Percentiles rank a stretch among this genome's conserved stretches.
Evolutionary conservation across 1,140 invertebrate genomes (phyloP).

Genomic region (Coelopa frigida): DNA sequence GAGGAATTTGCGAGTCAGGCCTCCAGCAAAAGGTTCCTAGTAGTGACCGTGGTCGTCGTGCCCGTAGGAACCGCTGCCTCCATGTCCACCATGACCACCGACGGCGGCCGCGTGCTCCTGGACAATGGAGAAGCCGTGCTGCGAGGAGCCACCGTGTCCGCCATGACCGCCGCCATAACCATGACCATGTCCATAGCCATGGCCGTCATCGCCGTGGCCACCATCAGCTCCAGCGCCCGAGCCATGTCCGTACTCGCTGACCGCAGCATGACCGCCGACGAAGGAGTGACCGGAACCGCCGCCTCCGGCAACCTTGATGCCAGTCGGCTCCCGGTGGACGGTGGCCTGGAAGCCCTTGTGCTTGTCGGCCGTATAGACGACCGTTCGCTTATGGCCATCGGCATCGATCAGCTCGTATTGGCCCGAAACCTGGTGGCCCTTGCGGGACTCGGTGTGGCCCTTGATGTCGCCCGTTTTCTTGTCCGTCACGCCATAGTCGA

Average conservation of each 20-base stretch:
- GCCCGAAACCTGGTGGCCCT: conserved; percentile 41
- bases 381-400: conserved; percentile 44
- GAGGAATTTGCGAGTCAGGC: no score
- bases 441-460: conserved; percentile 25
- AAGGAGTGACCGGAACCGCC: conserved; percentile 19
- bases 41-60: no score
- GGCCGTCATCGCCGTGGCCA: conserved; percentile 9
- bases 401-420: conserved; percentile 44
- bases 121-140: conserved; percentile 2
- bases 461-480: conserved; percentile 37
- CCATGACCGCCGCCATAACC: conserved; percentile 13
- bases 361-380: conserved; percentile 45
- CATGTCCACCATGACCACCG: no score
- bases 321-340: conserved; percentile 44
- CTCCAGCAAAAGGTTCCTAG: no score
- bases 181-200: conserved; percentile 10
- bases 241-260: conserved; percentile 11
- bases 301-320: conserved; percentile 36
- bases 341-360: conserved; percentile 44
- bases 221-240: no score
- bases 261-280: conserved; percentile 16
- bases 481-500: conserved; percentile 35
- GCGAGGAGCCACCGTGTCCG: conserved; percentile 10
- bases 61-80: no score
- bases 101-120: conserved; percentile 3